Evolutionary conservation across 1,140 invertebrate species (phyloP).

Genomic region (Papilio polyxenes): DNA sequence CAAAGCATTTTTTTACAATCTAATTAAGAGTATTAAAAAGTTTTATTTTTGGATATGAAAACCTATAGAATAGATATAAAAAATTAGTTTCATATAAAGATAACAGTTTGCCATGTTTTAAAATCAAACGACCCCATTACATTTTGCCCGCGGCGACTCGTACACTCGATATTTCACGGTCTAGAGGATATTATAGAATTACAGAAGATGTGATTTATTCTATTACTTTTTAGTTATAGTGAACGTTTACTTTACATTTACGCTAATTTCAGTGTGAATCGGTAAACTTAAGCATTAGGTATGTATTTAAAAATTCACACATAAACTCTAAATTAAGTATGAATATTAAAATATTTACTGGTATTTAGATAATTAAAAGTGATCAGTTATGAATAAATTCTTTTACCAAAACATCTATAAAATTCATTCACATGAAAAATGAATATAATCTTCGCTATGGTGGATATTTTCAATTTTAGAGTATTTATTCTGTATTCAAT

Average conservation of each 20-base stretch:
- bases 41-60: not conserved
- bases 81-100: not conserved
- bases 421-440: too few relatives aligned
- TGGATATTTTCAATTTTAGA: not conserved
- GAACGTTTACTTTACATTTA: not conserved
- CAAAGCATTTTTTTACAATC: too few relatives aligned
- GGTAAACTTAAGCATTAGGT: too few relatives aligned
- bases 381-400: too few relatives aligned
- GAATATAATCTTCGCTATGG: too few relatives aligned
- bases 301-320: too few relatives aligned
- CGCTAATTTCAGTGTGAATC: too few relatives aligned
- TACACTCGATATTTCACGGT: slow-evolving; percentile 29
- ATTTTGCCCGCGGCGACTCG: slow-evolving; percentile 19
- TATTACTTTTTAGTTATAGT: not conserved
- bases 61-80: not conserved
- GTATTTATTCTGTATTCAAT: too few relatives aligned
- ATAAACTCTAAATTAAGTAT: too few relatives aligned
- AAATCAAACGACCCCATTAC: not conserved
- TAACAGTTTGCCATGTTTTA: slow-evolving; percentile 15
- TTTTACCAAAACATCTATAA: too few relatives aligned
- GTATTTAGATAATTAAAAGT: too few relatives aligned
- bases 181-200: slow-evolving; percentile 15
- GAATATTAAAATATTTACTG: too few relatives aligned
- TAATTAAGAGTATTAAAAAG: not conserved
- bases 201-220: slow-evolving; percentile 15